Base-by-base conservation (phyloP, 2,888 invertebrate genomes). In the Chrysolina americana region DNA sequence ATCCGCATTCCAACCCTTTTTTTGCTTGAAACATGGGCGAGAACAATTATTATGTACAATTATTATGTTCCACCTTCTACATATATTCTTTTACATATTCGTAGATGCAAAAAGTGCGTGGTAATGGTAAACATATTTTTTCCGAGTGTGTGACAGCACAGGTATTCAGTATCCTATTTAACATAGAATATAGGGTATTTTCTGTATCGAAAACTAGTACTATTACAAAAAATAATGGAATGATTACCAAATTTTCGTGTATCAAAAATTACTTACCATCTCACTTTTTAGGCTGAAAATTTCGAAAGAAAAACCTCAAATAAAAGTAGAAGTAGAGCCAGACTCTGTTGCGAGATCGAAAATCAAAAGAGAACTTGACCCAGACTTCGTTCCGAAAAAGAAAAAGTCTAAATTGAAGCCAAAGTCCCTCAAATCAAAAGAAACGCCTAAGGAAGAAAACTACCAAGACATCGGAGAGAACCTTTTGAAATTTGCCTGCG, bases 401-500 rank as follows among this genome's bases (percentile, higher is more conserved):
- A 44, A 13, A 63, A 66, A 48, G 47, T 21, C 50, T 0, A 62
- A 69, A 69, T 47, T 17, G 11, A 71, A 64, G 13, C 47, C 36
- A 3, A 28, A 68, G n/a, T 19, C 23, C 10, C 1, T 11, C 8
- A 41, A 59, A n/a, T n/a, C 15, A n/a, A 17, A 2, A 36, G 69
- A 65, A 13, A 23, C 19, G 17, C 36, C 59, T 13, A 69, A 73
- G 17, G 69, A 73, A 59, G 71, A 71, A 56, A 23, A 9, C 13
- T 36, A 36, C 13, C 72, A 19, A n/a, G 73, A 76, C 6, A 23
- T 59, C 13, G 77, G 87, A 86, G 81, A 85, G 86, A 75, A 87
- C 86, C 76, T 79, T 47, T 59, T 82, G 28, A 77, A 79, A 47
- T 81, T 81, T 47, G 72, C 89, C 48, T 91, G 91, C 74, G 90